Percentiles rank a stretch among this genome's conserved stretches.
Conservation (phyloP, 2,888 invertebrate species). For the Griposia aprilina region DNA sequence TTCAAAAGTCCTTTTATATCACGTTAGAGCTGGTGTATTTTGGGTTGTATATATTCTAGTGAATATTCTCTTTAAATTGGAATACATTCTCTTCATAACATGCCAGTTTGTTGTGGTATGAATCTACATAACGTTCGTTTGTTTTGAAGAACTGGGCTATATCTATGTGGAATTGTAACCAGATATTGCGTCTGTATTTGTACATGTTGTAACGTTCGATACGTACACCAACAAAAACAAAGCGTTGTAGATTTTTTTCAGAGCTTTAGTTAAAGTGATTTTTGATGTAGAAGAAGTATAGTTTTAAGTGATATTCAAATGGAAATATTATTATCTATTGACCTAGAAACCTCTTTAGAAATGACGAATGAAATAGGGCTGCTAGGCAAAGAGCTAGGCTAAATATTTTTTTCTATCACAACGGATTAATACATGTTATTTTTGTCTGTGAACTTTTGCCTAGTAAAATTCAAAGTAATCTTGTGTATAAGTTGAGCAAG, state of each 20-base stretch:
- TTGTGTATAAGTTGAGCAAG: background rate
- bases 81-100: background rate
- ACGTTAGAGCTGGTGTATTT: background rate
- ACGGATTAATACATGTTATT: background rate
- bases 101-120: background rate
- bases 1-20: background rate
- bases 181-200: constrained; percentile 1
- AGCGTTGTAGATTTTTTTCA: background rate
- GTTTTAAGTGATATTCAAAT: background rate
- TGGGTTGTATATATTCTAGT: background rate
- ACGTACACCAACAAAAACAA: background rate
- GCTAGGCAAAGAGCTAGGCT: background rate
- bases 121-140: background rate
- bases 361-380: constrained; percentile 7
- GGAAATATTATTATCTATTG: constrained; percentile 13
- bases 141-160: background rate
- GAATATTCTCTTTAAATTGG: background rate
- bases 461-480: constrained; percentile 15
- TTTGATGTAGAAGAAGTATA: background rate
- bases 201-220: background rate
- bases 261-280: no score
- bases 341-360: constrained; percentile 6
- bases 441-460: background rate
- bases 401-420: constrained; percentile 1
- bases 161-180: background rate